Base-by-base conservation (phyloP, 2,888 invertebrate species). In the Drosophila ezoana region DNA sequence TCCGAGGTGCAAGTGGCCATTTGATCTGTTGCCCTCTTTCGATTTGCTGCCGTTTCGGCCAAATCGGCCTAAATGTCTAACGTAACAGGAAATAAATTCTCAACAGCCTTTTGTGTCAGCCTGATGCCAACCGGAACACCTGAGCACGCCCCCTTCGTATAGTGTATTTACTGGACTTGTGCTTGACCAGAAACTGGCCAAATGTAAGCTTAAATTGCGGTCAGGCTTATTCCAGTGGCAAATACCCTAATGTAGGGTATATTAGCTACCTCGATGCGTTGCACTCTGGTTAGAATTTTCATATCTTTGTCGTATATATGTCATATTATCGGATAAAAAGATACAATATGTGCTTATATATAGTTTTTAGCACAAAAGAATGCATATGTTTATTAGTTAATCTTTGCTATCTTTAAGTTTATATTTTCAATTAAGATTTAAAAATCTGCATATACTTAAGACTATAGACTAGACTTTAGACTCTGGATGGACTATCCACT, bases 81-180 rank as follows among this genome's bases (percentile, higher is more conserved):
- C 56, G 68, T 58, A 80, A 83, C 83, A 86, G 87, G 79, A 88
- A 88, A 88, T 86, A 88, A 83, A 85, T 88, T 80, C 81, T 86
- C 74, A 83, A 79, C 87, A 72, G 78, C 72, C 72, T 70, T 71
- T 83, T 77, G 65, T 83, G 66, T 57, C 45, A 32, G 48, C 32
- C 54, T 43, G 49, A 48, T 53, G 65, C 45, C 43, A 45, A 20
- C 51, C 43, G 40, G 28, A 20, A 49, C 32, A 45, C 35, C 64
- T 1, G 40, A 40, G 6, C 61, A 62, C 43, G 52, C 71, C 59
- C 66, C 8, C 28, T 28, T 2, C 28, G 28, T 28, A 28, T 28
- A 32, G 47, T 62, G 59, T 64, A 44, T 67, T 53, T 59, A 62
- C 62, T 40, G 32, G 38, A 57, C 58, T 57, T 47, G 51, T 51